Conservation (phyloP, 2,797 vertebrate species). For the Malurus splendens region DNA sequence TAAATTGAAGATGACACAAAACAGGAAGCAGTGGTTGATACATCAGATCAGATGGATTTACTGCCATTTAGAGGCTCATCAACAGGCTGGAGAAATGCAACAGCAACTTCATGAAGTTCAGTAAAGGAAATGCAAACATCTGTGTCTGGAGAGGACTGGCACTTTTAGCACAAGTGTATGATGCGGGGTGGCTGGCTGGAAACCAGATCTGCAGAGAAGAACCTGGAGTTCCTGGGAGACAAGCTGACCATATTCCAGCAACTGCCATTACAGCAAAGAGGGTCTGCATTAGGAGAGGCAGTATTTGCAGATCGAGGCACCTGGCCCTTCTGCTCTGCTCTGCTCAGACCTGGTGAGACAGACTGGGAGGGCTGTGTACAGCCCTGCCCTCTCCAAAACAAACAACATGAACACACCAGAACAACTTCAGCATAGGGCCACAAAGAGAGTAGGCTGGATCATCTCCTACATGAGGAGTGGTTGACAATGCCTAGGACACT, state of each 20-base stretch:
- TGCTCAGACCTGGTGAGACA: not conserved
- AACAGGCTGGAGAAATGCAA: too few relatives aligned
- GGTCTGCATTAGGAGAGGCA: not conserved
- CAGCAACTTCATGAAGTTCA: not conserved
- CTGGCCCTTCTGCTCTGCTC: not conserved
- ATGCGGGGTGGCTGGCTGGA: not conserved
- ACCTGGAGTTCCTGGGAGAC: not conserved
- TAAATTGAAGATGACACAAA: not conserved
- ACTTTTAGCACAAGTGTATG: too few relatives aligned
- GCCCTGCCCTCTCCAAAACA: not conserved
- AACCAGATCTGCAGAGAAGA: not conserved
- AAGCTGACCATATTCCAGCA: not conserved
- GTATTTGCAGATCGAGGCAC: not conserved
- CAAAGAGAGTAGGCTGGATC: not conserved
- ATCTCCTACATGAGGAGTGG: rapidly evolving
- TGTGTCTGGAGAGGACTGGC: not conserved
- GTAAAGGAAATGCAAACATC: not conserved
- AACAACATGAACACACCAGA: not conserved
- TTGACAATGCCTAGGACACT: not conserved
- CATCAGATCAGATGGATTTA: not conserved
- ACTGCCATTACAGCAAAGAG: not conserved
- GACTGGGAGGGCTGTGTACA: not conserved
- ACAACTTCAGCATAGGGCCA: not conserved
- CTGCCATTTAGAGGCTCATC: not conserved
- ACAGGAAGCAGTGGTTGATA: not conserved